Conservation (phyloP, 1,140 invertebrate genomes). For the Solen grandis region DNA sequence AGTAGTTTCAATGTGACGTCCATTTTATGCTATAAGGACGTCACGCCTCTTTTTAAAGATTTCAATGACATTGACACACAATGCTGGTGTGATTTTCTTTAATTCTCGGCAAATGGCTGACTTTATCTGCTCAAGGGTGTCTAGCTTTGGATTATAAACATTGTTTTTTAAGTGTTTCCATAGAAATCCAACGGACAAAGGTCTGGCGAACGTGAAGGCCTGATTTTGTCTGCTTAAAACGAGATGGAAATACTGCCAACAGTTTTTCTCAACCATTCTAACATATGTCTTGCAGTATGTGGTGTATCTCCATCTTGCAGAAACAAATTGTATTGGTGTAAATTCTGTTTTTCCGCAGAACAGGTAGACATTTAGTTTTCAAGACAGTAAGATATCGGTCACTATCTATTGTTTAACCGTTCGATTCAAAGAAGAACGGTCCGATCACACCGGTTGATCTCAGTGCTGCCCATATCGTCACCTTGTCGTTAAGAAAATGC, state of each 20-base stretch:
- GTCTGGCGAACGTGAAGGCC: conserved; percentile 29
- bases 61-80: not conserved
- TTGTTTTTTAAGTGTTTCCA: conserved; percentile 1
- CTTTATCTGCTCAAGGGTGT: not conserved
- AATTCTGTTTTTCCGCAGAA: not conserved
- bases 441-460: not conserved
- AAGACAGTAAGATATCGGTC: not conserved
- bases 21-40: not conserved
- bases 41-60: not conserved
- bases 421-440: conserved; percentile 8
- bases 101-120: conserved; percentile 1
- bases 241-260: too few relatives aligned
- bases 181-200: too few relatives aligned
- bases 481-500: not conserved
- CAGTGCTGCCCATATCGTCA: not conserved
- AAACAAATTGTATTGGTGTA: not conserved
- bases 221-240: not conserved
- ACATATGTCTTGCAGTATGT: not conserved
- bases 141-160: conserved; percentile 6
- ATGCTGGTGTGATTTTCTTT: not conserved
- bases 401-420: not conserved
- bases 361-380: not conserved
- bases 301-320: conserved; percentile 4
- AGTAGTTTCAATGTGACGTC: too few relatives aligned
- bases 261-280: too few relatives aligned